A percentile compares a stretch with the other conserved stretches of the same genome.
Conservation (phyloP, 2,888 invertebrate genomes). For the Hofmannophila pseudospretella region DNA sequence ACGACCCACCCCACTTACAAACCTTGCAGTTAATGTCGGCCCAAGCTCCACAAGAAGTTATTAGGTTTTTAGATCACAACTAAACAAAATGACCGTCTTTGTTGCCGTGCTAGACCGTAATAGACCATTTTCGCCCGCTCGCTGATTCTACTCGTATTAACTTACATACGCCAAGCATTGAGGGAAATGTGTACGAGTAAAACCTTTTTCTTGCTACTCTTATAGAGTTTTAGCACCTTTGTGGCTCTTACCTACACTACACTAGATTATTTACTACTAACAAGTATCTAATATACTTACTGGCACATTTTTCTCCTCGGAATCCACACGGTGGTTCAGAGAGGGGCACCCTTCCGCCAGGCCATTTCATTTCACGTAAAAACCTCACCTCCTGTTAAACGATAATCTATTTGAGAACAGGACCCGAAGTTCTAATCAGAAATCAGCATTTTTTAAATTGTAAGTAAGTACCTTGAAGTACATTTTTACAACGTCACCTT, state of each 20-base stretch:
- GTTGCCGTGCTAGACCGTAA: conserved; percentile 26
- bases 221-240: background rate
- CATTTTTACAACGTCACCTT: too few relatives aligned
- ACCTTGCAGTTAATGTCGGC: conserved; percentile 56
- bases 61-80: conserved; percentile 47
- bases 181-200: conserved; percentile 24
- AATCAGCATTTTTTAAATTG: too few relatives aligned
- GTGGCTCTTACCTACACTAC: background rate
- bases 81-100: conserved; percentile 32
- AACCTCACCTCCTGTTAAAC: conserved; percentile 83
- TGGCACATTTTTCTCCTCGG: conserved; percentile 91
- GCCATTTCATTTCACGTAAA: conserved; percentile 86
- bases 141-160: conserved; percentile 50
- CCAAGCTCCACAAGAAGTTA: conserved; percentile 37
- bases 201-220: conserved; percentile 15
- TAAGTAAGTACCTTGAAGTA: too few relatives aligned
- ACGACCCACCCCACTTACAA: conserved; percentile 51
- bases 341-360: conserved; percentile 84
- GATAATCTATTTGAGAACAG: background rate
- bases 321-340: conserved; percentile 95
- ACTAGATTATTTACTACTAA: background rate
- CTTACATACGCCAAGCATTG: conserved; percentile 42
- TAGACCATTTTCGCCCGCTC: conserved; percentile 34
- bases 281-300: conserved; percentile 80
- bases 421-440: background rate